phyloP scores from a whole-genome alignment of 2,113 vertebrate species.

The Lampris incognitus region DNA sequence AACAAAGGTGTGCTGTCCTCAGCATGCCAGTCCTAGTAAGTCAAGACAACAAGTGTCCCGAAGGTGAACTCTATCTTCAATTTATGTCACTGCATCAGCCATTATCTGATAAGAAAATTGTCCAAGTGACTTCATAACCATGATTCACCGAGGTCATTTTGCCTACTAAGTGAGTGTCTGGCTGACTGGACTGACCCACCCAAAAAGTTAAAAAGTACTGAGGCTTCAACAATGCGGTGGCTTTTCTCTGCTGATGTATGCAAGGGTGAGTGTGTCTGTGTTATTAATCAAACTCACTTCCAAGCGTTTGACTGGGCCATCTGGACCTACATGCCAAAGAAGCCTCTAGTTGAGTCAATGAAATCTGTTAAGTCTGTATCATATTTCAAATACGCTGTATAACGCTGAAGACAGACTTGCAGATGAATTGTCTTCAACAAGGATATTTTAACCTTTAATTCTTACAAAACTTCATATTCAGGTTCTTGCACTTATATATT shows the following conservation, averaged over 20 bases:
- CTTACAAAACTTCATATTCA: too few relatives aligned
- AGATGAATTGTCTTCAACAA: too few relatives aligned
- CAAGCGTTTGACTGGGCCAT: too few relatives aligned
- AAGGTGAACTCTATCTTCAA: conserved; percentile 24
- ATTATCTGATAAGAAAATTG: conserved; percentile 35
- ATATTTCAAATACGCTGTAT: too few relatives aligned
- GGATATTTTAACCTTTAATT: too few relatives aligned
- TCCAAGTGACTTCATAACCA: conserved; percentile 30
- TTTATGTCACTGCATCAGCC: conserved; percentile 31
- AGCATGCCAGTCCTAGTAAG: conserved; percentile 27
- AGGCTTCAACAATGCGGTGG: not conserved
- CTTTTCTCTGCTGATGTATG: not conserved
- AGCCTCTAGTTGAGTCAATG: too few relatives aligned
- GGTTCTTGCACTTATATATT: too few relatives aligned
- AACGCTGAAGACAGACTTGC: too few relatives aligned
- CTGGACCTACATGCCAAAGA: too few relatives aligned
- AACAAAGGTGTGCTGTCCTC: conserved; percentile 15
- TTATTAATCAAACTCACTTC: not conserved
- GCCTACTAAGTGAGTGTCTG: conserved; percentile 24
- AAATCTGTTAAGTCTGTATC: too few relatives aligned
- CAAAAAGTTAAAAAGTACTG: conserved; percentile 4
- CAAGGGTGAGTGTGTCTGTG: not conserved
- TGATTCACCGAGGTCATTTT: conserved; percentile 40
- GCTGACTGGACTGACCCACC: conserved; percentile 5
- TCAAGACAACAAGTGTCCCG: conserved; percentile 10